These are phyloP conservation scores for Plebejus argus DNA, from an alignment of 2,888 invertebrate genomes.

Conservation along the genomic window DNA sequence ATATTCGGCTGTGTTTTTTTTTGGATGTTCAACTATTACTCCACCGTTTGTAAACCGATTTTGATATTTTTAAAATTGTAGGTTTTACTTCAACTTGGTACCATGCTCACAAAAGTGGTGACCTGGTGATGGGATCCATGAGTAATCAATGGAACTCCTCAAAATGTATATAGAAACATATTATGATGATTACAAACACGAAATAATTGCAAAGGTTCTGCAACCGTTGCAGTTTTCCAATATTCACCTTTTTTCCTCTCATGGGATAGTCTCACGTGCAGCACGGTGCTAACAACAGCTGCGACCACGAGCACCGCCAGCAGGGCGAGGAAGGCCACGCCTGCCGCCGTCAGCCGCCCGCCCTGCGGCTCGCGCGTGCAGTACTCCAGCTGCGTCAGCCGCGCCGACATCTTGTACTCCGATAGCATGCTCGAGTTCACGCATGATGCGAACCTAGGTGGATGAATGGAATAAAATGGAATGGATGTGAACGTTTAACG, in stretches of 20 bases:
- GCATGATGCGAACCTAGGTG: conserved; percentile 63
- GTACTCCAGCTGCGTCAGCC: conserved; percentile 60
- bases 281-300: conserved; percentile 57
- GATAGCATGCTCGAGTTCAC: conserved; percentile 61
- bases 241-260: conserved; percentile 59
- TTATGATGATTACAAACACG: too few species aligned
- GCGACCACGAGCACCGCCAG: conserved; percentile 58
- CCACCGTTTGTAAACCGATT: too few species aligned
- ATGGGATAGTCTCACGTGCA: conserved; percentile 60
- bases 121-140: too few species aligned
- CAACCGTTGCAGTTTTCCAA: too few species aligned
- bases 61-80: too few species aligned
- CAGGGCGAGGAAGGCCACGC: conserved; percentile 56
- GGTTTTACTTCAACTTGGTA: too few species aligned
- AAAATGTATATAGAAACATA: too few species aligned
- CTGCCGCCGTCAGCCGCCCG: conserved; percentile 48
- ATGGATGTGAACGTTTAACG: neutral
- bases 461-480: neutral
- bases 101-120: too few species aligned
- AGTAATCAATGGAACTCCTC: too few species aligned
- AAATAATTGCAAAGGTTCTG: too few species aligned
- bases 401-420: conserved; percentile 60
- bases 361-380: conserved; percentile 50
- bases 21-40: too few species aligned
- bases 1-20: too few species aligned